phyloP scores from a whole-genome alignment of 2,888 invertebrate genomes.

The Tyria jacobaeae region DNA sequence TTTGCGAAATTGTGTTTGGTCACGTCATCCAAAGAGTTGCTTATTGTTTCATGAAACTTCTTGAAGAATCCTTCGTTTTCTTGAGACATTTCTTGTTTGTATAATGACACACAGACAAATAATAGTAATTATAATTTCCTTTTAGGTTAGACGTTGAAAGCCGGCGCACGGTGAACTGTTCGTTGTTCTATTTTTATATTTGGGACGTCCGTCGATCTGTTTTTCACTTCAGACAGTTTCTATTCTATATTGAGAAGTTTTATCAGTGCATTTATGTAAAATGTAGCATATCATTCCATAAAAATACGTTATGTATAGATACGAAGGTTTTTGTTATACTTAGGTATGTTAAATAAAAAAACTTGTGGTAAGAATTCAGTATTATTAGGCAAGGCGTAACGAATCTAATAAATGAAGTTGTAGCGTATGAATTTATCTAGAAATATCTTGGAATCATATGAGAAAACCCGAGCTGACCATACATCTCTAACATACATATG shows the following conservation, averaged over 20 bases:
- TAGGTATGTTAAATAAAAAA: too few species aligned
- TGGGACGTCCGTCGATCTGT: slow-evolving; percentile 69
- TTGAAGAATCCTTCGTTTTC: slow-evolving; percentile 86
- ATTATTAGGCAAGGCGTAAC: too few species aligned
- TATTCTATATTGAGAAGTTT: slow-evolving; percentile 37
- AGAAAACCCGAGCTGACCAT: too few species aligned
- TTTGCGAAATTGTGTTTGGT: slow-evolving; percentile 88
- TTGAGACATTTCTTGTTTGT: slow-evolving; percentile 66
- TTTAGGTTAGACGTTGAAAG: slow-evolving; percentile 69
- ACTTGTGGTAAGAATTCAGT: too few species aligned
- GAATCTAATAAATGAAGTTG: background rate
- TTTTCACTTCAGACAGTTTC: slow-evolving; percentile 68
- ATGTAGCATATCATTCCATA: slow-evolving; percentile 12
- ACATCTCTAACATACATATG: too few species aligned
- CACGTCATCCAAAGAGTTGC: slow-evolving; percentile 83
- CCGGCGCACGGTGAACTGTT: slow-evolving; percentile 66
- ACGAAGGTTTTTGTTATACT: too few species aligned
- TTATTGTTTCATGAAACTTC: slow-evolving; percentile 88
- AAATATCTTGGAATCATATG: background rate
- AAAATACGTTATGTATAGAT: background rate
- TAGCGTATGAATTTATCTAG: background rate
- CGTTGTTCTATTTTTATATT: slow-evolving; percentile 78
- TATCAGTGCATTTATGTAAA: slow-evolving; percentile 28
- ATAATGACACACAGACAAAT: slow-evolving; percentile 43
- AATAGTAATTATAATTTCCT: slow-evolving; percentile 38